These are phyloP conservation scores for Megalops atlanticus DNA, from an alignment of 2,113 vertebrate species.

Conservation along the genomic window DNA sequence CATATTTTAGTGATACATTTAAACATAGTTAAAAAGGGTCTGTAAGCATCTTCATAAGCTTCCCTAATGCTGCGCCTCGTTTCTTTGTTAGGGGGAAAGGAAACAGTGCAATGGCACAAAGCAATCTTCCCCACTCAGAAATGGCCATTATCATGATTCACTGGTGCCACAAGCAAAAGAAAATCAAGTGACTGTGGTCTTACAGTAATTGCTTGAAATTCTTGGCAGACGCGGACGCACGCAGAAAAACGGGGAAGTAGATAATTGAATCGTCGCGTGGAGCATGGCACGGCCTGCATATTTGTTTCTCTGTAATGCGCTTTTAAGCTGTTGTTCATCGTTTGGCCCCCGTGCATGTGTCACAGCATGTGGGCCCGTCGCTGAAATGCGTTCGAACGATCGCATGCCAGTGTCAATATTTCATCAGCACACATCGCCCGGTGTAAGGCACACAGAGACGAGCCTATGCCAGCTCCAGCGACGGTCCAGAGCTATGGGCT, in stretches of 20 bases:
- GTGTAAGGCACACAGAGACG: not conserved
- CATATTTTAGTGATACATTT: not conserved
- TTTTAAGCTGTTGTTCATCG: constrained; percentile 15
- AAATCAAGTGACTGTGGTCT: constrained; percentile 36
- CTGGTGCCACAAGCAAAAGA: constrained; percentile 42
- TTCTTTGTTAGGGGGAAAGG: not conserved
- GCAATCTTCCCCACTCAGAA: not conserved
- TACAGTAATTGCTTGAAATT: constrained; percentile 37
- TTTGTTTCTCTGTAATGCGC: constrained; percentile 40
- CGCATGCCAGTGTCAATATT: constrained; percentile 30
- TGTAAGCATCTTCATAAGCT: not conserved
- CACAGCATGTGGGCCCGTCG: constrained; percentile 14
- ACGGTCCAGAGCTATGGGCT: not conserved
- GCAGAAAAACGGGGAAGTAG: constrained; percentile 35
- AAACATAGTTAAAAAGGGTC: not conserved
- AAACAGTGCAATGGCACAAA: not conserved
- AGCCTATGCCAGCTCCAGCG: not conserved
- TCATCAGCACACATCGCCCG: constrained; percentile 6
- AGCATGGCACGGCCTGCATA: constrained; percentile 34
- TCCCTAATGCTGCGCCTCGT: not conserved
- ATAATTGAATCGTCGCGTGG: constrained; percentile 48
- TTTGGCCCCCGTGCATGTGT: constrained; percentile 22
- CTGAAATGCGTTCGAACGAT: not conserved
- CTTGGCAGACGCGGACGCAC: constrained; percentile 48
- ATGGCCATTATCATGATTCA: constrained; percentile 45